These are phyloP conservation scores for Xanthorhoe spadicearia DNA, from an alignment of 2,888 invertebrate species.

Conservation along the genomic window DNA sequence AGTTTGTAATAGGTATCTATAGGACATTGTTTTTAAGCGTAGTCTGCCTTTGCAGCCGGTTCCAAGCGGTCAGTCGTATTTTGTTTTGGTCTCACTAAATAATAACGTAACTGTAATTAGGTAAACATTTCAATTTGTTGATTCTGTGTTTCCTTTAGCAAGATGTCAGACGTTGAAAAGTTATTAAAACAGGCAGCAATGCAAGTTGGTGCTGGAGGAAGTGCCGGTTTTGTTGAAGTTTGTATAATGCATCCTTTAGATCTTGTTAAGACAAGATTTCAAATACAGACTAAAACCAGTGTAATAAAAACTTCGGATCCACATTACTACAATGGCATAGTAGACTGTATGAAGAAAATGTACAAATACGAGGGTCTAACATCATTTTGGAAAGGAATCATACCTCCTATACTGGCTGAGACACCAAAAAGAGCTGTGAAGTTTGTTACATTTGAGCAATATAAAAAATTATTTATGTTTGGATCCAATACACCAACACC, in stretches of 20 bases:
- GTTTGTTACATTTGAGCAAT: slow-evolving; percentile 97
- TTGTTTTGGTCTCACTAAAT: background rate
- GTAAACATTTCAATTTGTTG: background rate
- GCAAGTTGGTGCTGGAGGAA: slow-evolving; percentile 95
- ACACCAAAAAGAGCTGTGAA: slow-evolving; percentile 98
- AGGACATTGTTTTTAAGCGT: background rate
- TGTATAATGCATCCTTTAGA: slow-evolving; percentile 98
- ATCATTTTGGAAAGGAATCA: slow-evolving; percentile 96
- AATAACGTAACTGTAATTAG: background rate
- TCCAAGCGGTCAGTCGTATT: background rate
- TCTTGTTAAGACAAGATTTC: slow-evolving; percentile 93
- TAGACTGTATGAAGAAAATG: slow-evolving; percentile 96
- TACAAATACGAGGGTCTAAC: slow-evolving; percentile 92
- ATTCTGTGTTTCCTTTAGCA: slow-evolving; percentile 27
- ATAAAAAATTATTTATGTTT: slow-evolving; percentile 93
- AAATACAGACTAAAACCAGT: slow-evolving; percentile 65
- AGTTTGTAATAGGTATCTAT: background rate
- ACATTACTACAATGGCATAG: slow-evolving; percentile 90
- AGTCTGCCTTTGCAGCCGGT: slow-evolving; percentile 1
- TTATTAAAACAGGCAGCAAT: slow-evolving; percentile 89
- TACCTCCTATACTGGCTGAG: slow-evolving; percentile 96
- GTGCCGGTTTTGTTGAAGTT: slow-evolving; percentile 97
- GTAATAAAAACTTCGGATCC: slow-evolving; percentile 72
- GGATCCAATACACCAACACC: slow-evolving; percentile 90
- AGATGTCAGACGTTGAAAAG: slow-evolving; percentile 74